Evolutionary conservation across 92 coral and sea anemone genomes (phyloP).

Genomic region (Metridium senile): DNA sequence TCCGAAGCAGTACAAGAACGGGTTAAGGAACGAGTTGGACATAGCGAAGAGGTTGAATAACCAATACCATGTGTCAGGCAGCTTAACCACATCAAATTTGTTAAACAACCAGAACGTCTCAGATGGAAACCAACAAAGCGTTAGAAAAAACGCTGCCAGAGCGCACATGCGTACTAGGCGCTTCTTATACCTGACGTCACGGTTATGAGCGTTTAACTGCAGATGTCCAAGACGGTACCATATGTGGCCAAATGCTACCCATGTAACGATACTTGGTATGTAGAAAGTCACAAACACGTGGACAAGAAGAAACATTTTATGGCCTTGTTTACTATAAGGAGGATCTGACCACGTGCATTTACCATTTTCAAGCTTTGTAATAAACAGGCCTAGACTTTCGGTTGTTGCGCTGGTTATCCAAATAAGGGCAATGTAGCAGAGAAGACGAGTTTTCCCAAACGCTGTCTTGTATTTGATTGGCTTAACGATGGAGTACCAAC

Average conservation of each 20-base stretch:
- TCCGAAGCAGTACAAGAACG: conserved; percentile 19
- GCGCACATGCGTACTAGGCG: conserved; percentile 41
- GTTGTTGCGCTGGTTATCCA: conserved; percentile 12
- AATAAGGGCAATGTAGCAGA: conserved; percentile 22
- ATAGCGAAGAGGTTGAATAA: conserved; percentile 12
- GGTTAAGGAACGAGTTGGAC: conserved; percentile 27
- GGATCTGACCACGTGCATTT: conserved; percentile 9
- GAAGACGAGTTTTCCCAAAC: conserved; percentile 7
- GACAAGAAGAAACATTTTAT: not conserved
- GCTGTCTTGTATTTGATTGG: conserved; percentile 23
- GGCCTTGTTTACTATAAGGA: not conserved
- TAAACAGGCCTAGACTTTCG: conserved; percentile 4
- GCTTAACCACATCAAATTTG: not conserved
- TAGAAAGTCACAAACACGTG: conserved; percentile 20
- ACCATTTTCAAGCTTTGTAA: conserved; percentile 3
- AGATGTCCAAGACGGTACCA: not conserved
- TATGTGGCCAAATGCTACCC: conserved; percentile 30
- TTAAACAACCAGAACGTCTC: conserved; percentile 7
- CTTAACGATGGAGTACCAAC: conserved; percentile 14
- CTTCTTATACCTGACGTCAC: conserved; percentile 10
- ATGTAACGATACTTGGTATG: conserved; percentile 10
- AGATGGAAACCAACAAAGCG: conserved; percentile 32
- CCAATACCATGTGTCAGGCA: conserved; percentile 16
- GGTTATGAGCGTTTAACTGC: not conserved
- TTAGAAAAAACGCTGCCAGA: conserved; percentile 15